Percentiles rank a stretch among this genome's conserved stretches.
These are phyloP conservation scores for Morpho helenor DNA, from an alignment of 2,888 invertebrate species.

Conservation along the genomic window DNA sequence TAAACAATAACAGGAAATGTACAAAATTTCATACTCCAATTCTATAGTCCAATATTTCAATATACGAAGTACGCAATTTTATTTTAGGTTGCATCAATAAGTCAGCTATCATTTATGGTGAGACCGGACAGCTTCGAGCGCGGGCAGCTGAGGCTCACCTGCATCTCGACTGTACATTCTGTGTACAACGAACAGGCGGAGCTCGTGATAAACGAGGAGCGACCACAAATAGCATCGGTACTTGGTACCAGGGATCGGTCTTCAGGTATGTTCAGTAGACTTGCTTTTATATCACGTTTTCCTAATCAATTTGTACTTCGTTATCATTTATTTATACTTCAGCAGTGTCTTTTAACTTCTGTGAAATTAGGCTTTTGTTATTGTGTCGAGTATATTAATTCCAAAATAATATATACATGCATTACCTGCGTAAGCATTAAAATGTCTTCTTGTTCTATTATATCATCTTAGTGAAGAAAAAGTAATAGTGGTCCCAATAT, in stretches of 20 bases:
- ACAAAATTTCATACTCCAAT: background rate
- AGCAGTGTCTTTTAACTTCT: no score
- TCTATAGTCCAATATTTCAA: background rate
- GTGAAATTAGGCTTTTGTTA: no score
- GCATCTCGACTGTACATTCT: constrained; percentile 83
- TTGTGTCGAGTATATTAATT: no score
- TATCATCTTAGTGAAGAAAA: no score
- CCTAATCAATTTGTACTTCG: no score
- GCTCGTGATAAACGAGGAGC: constrained; percentile 84
- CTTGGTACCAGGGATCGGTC: constrained; percentile 83
- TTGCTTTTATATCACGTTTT: no score
- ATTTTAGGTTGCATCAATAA: constrained; percentile 63
- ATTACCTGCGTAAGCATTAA: no score
- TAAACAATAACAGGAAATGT: background rate
- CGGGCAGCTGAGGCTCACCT: constrained; percentile 82
- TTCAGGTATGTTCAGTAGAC: constrained; percentile 49
- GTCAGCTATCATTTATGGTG: constrained; percentile 75
- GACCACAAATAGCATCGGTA: constrained; percentile 86
- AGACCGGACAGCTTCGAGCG: constrained; percentile 82
- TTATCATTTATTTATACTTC: no score
- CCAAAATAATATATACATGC: no score
- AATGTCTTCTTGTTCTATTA: no score
- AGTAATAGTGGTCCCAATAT: no score
- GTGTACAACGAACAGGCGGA: constrained; percentile 82
- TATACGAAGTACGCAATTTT: background rate